Evolutionary conservation across 2,888 invertebrate species (phyloP).

Genomic region (Phyllotreta cruciferae): DNA sequence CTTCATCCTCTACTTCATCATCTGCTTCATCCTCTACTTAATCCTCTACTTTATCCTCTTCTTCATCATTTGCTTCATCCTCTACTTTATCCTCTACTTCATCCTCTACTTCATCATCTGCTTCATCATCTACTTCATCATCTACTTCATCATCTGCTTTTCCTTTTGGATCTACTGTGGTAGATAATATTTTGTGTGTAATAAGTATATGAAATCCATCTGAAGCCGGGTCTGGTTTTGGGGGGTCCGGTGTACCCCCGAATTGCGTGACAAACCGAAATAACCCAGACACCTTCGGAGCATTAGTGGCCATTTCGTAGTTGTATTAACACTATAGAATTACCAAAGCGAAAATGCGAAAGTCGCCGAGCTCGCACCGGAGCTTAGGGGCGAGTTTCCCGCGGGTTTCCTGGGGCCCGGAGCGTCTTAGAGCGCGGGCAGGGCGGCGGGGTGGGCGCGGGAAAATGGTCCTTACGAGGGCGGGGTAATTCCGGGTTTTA

Average conservation of each 20-base stretch:
- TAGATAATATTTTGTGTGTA: too few species aligned
- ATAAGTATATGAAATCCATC: too few species aligned
- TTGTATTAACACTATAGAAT: conserved; percentile 54
- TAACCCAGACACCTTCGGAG: conserved; percentile 60
- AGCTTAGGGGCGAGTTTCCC: conserved; percentile 41
- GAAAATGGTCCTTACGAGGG: conserved; percentile 39
- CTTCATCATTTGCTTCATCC: too few species aligned
- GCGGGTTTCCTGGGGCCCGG: conserved; percentile 43
- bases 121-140: too few species aligned
- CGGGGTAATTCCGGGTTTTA: conserved; percentile 35
- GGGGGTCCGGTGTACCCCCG: conserved; percentile 36
- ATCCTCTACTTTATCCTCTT: too few species aligned
- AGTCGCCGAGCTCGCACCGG: conserved; percentile 33
- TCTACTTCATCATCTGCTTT: too few species aligned
- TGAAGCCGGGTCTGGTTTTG: conserved; percentile 5
- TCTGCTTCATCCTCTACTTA: too few species aligned
- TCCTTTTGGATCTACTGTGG: too few species aligned
- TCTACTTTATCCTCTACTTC: too few species aligned
- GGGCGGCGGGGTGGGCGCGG: conserved; percentile 22
- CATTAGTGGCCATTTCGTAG: conserved; percentile 61
- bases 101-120: too few species aligned
- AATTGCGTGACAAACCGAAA: conserved; percentile 57
- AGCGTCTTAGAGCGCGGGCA: conserved; percentile 38
- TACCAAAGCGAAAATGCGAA: conserved; percentile 44
- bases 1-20: too few species aligned